Evolutionary conservation across 2,113 vertebrate genomes (phyloP), one percentile per base, ranked within the genome.

Genomic region (Corythaixoides concolor): DNA sequence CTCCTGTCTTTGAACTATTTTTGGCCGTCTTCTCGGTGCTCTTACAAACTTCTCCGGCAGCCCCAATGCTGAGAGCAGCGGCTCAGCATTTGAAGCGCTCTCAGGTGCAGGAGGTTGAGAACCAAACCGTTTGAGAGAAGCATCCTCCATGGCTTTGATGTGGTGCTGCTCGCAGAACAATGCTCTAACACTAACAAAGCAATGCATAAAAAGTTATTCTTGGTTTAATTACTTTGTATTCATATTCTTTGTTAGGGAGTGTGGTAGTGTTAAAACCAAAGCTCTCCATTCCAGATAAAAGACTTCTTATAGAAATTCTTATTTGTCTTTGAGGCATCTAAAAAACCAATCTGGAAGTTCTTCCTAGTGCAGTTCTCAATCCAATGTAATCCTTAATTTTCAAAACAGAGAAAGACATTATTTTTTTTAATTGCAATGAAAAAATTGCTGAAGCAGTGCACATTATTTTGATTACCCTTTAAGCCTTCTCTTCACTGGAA

Each of bases 311-410:
- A 77, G 70, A 62, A 91, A 69, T 66, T 30, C 64, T 35, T 63
- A 37, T 53, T 88, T 58, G 55, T 80, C 60, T 93, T 59, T 52
- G 68, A 93, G 60, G 19, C 43, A 35, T 55, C 69, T 47, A 2
- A 49, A 33, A 33, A 35, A 30, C 3, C 18, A 80, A 5, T 19
- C 21, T 15, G 22, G n/a, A 68, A 28, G 26, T 37, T 64, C 50
- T 95, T 56, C 4, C 0, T 39, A 43, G 16, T 52, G 28, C 3
- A 43, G 1, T 80, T 76, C 86, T 76, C 11, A n/a, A 60, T 85
- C 84, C 58, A 66, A 49, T 22, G 17, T 91, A 88, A 77, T 80
- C 88, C 90, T 96, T 96, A 90, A 94, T 88, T 95, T 97, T 97
- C 74, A 60, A n/a, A 88, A 32, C 37, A 33, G 50, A 79, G 30